These are phyloP conservation scores for Brachyopa scutellaris DNA, from an alignment of 2,888 invertebrate genomes.

Conservation along the genomic window DNA sequence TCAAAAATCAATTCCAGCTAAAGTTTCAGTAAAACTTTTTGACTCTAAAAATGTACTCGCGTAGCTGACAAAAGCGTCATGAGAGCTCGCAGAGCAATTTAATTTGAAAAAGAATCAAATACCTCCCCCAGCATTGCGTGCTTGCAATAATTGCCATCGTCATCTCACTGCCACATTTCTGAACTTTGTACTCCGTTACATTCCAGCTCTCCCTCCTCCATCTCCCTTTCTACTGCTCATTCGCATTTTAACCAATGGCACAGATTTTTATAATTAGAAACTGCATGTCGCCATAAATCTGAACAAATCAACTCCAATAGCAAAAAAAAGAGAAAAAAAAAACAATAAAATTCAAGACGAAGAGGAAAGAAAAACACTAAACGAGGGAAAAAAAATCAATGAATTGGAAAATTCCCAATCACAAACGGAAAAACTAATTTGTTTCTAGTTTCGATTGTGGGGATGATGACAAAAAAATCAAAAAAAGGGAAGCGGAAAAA, in stretches of 20 bases:
- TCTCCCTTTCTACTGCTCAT: too few relatives aligned
- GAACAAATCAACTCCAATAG: constrained; percentile 38
- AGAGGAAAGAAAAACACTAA: background rate
- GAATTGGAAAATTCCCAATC: constrained; percentile 60
- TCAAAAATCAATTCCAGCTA: too few relatives aligned
- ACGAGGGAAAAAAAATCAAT: constrained; percentile 37
- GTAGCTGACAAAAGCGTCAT: too few relatives aligned
- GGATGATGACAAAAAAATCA: background rate
- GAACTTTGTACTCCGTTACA: background rate
- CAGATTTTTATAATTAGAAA: constrained; percentile 44
- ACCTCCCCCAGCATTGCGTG: background rate
- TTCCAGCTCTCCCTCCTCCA: too few relatives aligned
- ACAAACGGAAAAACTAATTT: constrained; percentile 62
- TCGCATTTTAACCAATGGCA: too few relatives aligned
- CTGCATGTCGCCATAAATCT: constrained; percentile 46
- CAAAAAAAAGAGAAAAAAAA: background rate
- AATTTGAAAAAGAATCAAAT: too few relatives aligned
- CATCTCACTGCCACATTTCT: background rate
- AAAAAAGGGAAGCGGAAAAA: background rate
- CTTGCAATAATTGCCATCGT: background rate
- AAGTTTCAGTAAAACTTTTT: too few relatives aligned
- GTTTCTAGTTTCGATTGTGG: constrained; percentile 43
- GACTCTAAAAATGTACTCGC: too few relatives aligned
- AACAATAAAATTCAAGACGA: constrained; percentile 17
- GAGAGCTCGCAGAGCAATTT: background rate